phyloP scores from a whole-genome alignment of 2,113 vertebrate species.

The Romanogobio albipinnatus region DNA sequence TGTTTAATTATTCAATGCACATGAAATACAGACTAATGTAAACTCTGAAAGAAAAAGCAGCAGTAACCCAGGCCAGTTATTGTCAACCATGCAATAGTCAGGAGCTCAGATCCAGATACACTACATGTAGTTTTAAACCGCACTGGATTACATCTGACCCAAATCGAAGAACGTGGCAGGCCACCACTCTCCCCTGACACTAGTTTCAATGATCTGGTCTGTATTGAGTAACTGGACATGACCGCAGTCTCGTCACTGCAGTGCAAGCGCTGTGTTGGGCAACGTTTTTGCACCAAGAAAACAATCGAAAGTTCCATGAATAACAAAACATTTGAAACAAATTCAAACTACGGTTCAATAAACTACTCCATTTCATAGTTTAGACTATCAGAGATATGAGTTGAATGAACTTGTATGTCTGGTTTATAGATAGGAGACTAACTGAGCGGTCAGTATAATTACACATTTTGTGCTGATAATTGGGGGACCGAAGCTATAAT shows the following conservation, averaged over 20 bases:
- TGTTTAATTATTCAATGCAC: neutral
- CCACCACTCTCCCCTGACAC: neutral
- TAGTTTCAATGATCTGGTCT: neutral
- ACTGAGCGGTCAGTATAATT: neutral
- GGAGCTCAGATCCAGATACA: neutral
- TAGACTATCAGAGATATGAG: neutral
- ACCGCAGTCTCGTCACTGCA: neutral
- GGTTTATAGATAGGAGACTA: neutral
- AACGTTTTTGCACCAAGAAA: conserved; percentile 1
- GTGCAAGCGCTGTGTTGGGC: neutral
- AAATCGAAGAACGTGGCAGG: neutral
- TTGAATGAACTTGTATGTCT: neutral
- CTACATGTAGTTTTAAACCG: neutral
- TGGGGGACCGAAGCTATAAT: neutral
- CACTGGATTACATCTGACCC: neutral
- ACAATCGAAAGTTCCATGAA: neutral
- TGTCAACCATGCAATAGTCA: neutral
- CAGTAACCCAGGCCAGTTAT: neutral
- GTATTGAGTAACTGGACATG: conserved; percentile 3
- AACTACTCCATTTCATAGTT: neutral
- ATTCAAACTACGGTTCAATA: neutral
- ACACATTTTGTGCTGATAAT: neutral
- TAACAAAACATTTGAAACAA: neutral
- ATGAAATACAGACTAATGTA: neutral
- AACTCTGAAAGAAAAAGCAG: conserved; percentile 10